Evolutionary conservation across 2,113 vertebrate genomes (phyloP).

Genomic region (Zosterops japonicus): DNA sequence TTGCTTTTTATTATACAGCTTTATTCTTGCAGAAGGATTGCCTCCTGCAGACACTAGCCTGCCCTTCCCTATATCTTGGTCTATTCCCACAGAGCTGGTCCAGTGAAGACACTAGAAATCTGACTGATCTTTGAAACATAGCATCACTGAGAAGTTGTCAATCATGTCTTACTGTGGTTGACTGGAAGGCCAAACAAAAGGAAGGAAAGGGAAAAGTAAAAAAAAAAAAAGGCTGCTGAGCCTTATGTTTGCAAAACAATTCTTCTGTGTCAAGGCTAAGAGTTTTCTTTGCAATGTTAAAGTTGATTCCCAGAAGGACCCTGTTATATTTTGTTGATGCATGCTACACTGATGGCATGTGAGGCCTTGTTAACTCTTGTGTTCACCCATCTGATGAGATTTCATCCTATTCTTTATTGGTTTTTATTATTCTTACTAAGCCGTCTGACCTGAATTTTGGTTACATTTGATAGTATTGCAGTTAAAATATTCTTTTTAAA

Average conservation of each 20-base stretch:
- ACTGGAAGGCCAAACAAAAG: background rate
- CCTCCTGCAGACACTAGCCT: background rate
- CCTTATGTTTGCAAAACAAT: background rate
- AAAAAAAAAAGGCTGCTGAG: background rate
- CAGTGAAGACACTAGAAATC: background rate
- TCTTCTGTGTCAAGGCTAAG: background rate
- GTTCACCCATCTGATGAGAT: background rate
- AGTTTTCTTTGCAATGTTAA: background rate
- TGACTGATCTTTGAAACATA: background rate
- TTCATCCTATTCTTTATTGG: background rate
- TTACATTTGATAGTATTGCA: background rate
- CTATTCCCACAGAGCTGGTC: background rate
- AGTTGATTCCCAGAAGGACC: background rate
- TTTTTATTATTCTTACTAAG: background rate
- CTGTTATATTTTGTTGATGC: background rate
- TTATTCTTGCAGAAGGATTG: background rate
- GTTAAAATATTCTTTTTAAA: background rate
- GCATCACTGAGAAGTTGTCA: background rate
- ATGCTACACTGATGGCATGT: background rate
- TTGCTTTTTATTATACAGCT: background rate
- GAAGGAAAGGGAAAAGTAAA: background rate
- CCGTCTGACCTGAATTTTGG: background rate
- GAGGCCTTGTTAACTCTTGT: background rate
- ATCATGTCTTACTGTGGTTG: background rate
- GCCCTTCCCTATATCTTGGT: background rate